Percentiles rank a stretch among this genome's conserved stretches.
phyloP scores from a whole-genome alignment of 37 sponge, comb jelly and placozoan genomes.

The Axinella damicornis region DNA sequence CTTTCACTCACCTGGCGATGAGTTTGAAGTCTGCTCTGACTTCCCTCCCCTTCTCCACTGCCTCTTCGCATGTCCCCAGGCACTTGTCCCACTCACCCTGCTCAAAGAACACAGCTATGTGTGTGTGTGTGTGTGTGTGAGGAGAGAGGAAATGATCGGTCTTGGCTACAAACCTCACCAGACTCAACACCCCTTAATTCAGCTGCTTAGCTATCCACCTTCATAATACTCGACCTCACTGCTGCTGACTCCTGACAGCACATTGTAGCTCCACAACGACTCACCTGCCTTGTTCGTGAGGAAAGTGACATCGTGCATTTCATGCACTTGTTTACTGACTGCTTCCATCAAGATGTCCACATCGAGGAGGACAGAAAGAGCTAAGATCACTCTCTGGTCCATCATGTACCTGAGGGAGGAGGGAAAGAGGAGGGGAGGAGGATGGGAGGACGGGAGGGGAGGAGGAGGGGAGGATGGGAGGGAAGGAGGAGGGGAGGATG shows the following conservation, averaged over 20 bases:
- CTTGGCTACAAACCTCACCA: too few species aligned
- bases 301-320: slow-evolving; percentile 89
- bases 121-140: too few species aligned
- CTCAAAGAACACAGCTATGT: slow-evolving; percentile 96
- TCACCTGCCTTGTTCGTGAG: slow-evolving; percentile 95
- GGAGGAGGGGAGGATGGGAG: too few species aligned
- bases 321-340: too few species aligned
- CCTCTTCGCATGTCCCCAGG: slow-evolving; percentile 78
- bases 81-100: slow-evolving; percentile 86
- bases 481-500: too few species aligned
- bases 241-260: background rate
- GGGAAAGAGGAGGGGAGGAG: background rate
- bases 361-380: slow-evolving; percentile 65
- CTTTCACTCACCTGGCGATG: slow-evolving; percentile 91
- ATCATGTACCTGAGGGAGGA: slow-evolving; percentile 38
- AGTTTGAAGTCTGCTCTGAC: slow-evolving; percentile 85
- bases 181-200: too few species aligned
- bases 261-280: too few species aligned
- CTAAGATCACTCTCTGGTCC: slow-evolving; percentile 51
- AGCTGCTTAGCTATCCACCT: too few species aligned
- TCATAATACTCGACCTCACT: too few species aligned
- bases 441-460: too few species aligned
- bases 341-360: slow-evolving; percentile 35
- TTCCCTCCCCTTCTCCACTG: slow-evolving; percentile 92
- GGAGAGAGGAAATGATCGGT: too few species aligned